A percentile compares a stretch with the other conserved stretches of the same genome.
These are phyloP conservation scores for Arge pagana DNA, from an alignment of 2,888 invertebrate genomes.

Conservation along the genomic window DNA sequence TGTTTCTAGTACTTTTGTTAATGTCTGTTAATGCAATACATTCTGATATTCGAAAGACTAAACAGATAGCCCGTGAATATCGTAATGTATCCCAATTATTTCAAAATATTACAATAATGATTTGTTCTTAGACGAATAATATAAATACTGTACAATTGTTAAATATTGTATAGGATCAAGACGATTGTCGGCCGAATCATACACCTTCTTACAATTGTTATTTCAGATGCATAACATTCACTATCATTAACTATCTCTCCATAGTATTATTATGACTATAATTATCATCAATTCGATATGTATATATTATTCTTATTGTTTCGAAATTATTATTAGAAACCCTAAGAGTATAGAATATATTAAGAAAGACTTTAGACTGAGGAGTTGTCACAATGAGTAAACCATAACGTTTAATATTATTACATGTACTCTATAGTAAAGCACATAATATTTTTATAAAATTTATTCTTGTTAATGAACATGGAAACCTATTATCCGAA, in stretches of 20 bases:
- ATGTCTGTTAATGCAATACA: no score
- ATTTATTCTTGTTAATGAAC: slow-evolving; percentile 23
- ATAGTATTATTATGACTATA: slow-evolving; percentile 21
- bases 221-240: slow-evolving; percentile 4
- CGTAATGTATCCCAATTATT: no score
- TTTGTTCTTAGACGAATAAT: no score
- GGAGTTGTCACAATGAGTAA: slow-evolving; percentile 35
- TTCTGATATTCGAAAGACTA: no score
- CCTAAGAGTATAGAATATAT: slow-evolving; percentile 8
- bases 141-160: no score
- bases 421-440: slow-evolving; percentile 42
- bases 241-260: slow-evolving; percentile 9
- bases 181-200: no score
- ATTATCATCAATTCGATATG: slow-evolving; percentile 11
- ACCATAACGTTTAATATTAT: slow-evolving; percentile 33
- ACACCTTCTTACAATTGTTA: background rate
- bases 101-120: no score
- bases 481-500: background rate
- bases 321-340: slow-evolving; percentile 7
- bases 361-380: slow-evolving; percentile 38
- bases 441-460: slow-evolving; percentile 45
- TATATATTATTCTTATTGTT: slow-evolving; percentile 12
- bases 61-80: no score
- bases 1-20: no score
- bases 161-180: no score